These are phyloP conservation scores for Dolichopus griseipennis DNA, from an alignment of 2,888 invertebrate species.

Conservation along the genomic window DNA sequence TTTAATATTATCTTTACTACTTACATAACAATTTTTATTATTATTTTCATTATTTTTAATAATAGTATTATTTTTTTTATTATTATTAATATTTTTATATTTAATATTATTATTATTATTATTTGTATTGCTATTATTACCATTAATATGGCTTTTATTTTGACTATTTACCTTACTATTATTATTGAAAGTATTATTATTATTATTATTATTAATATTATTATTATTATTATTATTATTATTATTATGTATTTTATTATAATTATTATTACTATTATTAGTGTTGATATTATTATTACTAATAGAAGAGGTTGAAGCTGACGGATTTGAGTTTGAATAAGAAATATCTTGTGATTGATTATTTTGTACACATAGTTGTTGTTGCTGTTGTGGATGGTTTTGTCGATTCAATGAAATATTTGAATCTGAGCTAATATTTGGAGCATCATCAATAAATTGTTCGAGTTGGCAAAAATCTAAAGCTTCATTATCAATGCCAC, in stretches of 20 bases:
- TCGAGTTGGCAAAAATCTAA: slow-evolving; percentile 73
- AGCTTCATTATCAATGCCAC: slow-evolving; percentile 79
- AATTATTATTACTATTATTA: too few relatives aligned
- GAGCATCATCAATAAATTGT: slow-evolving; percentile 66
- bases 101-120: too few relatives aligned
- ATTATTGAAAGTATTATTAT: neutral
- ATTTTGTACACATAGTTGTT: slow-evolving; percentile 9
- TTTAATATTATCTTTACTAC: neutral
- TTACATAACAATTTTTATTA: too few relatives aligned
- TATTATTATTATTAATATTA: neutral
- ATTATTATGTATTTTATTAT: neutral
- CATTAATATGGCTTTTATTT: neutral
- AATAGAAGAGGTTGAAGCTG: neutral
- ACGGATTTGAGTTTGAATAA: neutral
- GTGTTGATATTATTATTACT: neutral
- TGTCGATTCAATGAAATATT: neutral
- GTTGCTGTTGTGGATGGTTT: slow-evolving; percentile 20
- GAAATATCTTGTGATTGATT: neutral
- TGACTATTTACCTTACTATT: neutral
- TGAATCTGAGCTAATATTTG: slow-evolving; percentile 32
- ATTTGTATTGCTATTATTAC: too few relatives aligned
- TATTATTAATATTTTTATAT: too few relatives aligned
- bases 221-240: too few relatives aligned
- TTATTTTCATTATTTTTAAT: too few relatives aligned
- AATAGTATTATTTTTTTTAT: too few relatives aligned